Evolutionary conservation across 2,888 invertebrate species (phyloP).

Genomic region (Parthenolecanium corni): DNA sequence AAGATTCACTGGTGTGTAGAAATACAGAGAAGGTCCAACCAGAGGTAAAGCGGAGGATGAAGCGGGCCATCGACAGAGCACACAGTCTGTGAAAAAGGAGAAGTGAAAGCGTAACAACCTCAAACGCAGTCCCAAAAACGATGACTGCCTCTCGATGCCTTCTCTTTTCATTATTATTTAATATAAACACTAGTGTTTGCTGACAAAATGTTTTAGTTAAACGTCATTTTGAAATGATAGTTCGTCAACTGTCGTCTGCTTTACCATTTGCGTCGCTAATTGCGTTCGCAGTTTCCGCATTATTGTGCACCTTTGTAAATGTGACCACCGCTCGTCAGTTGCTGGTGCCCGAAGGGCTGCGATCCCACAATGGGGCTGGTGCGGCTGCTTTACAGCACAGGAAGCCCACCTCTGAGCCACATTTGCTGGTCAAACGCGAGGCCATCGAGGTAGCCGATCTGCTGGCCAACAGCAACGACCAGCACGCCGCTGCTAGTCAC

Average conservation of each 20-base stretch:
- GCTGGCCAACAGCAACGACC: constrained; percentile 25
- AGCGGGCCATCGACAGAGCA: too few species aligned
- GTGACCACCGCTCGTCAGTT: constrained; percentile 8
- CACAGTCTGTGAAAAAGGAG: not conserved
- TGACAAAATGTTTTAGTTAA: not conserved
- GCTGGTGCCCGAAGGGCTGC: constrained; percentile 31
- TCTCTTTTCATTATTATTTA: constrained; percentile 21
- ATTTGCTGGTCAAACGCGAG: not conserved
- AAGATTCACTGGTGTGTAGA: too few species aligned
- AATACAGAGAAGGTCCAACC: too few species aligned
- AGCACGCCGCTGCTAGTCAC: constrained; percentile 38
- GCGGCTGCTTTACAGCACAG: constrained; percentile 36
- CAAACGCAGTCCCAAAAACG: constrained; percentile 4
- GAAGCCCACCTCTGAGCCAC: constrained; percentile 9
- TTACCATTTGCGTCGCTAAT: not conserved
- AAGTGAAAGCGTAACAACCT: constrained; percentile 28
- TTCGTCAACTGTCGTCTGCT: not conserved
- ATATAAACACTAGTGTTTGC: constrained; percentile 12
- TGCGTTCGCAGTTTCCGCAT: constrained; percentile 2
- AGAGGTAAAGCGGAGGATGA: too few species aligned
- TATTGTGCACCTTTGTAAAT: not conserved
- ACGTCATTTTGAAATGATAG: constrained; percentile 7
- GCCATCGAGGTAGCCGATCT: not conserved
- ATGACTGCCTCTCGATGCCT: constrained; percentile 1
- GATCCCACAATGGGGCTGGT: constrained; percentile 39